These are phyloP conservation scores for Oreamnos americanus DNA, from an alignment of 2,113 vertebrate genomes.

Conservation along the genomic window DNA sequence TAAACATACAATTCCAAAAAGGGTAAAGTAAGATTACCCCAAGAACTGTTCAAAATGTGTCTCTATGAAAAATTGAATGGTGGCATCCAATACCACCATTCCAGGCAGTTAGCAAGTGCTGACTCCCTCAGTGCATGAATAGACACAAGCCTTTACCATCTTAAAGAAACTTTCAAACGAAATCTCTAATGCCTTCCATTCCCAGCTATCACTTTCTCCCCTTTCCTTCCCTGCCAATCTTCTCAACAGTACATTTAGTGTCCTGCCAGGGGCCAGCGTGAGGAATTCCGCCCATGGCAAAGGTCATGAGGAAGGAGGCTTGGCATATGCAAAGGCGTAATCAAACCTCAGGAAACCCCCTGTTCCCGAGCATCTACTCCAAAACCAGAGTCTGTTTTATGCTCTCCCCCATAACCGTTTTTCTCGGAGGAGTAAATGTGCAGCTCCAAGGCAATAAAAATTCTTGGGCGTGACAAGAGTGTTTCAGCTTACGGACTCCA, in stretches of 20 bases:
- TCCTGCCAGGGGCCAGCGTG: neutral
- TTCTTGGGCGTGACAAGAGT: too few species aligned
- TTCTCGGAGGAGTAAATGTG: too few species aligned
- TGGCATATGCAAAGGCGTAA: too few species aligned
- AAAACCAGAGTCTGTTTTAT: too few species aligned
- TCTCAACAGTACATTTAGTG: neutral
- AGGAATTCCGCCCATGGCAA: too few species aligned
- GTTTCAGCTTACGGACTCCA: too few species aligned
- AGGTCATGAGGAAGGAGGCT: too few species aligned
- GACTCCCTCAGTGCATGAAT: neutral
- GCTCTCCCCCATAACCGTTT: too few species aligned
- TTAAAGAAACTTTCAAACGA: neutral
- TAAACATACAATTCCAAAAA: neutral
- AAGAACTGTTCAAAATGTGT: slow-evolving; percentile 11
- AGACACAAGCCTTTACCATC: neutral
- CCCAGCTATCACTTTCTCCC: neutral
- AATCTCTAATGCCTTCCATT: neutral
- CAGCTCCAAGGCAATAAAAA: too few species aligned
- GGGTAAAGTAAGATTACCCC: neutral
- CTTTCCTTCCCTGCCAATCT: neutral
- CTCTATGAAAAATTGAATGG: neutral
- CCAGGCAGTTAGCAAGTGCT: neutral
- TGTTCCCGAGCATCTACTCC: too few species aligned
- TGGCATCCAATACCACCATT: neutral
- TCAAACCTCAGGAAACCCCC: too few species aligned